Evolutionary conservation across 2,888 invertebrate species (phyloP).

Genomic region (Caenorhabditis sp.): DNA sequence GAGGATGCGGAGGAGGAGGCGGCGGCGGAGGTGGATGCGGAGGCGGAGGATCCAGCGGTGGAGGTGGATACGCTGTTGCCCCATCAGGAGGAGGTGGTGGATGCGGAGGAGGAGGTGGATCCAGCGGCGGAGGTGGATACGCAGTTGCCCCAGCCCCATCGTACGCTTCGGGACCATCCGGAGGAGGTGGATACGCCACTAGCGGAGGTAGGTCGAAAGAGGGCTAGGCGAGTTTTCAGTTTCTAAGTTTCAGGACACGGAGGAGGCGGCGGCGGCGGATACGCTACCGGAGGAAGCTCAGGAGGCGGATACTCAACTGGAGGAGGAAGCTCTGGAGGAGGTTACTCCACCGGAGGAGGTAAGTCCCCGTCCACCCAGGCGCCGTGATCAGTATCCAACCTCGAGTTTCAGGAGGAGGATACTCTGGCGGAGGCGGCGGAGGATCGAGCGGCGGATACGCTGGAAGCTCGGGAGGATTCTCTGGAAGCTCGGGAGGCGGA

Average conservation of each 20-base stretch:
- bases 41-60: constrained; percentile 43
- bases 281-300: constrained; percentile 43
- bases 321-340: constrained; percentile 54
- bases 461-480: constrained; percentile 52
- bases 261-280: constrained; percentile 46
- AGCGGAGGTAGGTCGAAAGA: constrained; percentile 37
- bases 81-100: constrained; percentile 56
- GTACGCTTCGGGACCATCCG: constrained; percentile 29
- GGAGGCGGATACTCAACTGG: constrained; percentile 51
- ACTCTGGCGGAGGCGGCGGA: constrained; percentile 28
- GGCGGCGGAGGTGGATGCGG: constrained; percentile 43
- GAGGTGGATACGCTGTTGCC: constrained; percentile 64
- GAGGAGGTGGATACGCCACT: constrained; percentile 64
- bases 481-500: constrained; percentile 38
- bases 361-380: neutral
- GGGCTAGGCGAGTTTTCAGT: neutral
- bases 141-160: constrained; percentile 48
- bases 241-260: constrained; percentile 17
- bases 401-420: constrained; percentile 43
- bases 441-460: constrained; percentile 53
- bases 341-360: constrained; percentile 63
- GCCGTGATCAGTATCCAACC: too few relatives aligned
- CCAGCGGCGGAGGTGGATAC: constrained; percentile 38
- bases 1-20: constrained; percentile 55
- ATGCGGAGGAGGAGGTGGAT: constrained; percentile 38